A percentile compares a stretch with the other conserved stretches of the same genome.
Conservation (phyloP, 2,113 vertebrate genomes). For the Lagopus muta region DNA sequence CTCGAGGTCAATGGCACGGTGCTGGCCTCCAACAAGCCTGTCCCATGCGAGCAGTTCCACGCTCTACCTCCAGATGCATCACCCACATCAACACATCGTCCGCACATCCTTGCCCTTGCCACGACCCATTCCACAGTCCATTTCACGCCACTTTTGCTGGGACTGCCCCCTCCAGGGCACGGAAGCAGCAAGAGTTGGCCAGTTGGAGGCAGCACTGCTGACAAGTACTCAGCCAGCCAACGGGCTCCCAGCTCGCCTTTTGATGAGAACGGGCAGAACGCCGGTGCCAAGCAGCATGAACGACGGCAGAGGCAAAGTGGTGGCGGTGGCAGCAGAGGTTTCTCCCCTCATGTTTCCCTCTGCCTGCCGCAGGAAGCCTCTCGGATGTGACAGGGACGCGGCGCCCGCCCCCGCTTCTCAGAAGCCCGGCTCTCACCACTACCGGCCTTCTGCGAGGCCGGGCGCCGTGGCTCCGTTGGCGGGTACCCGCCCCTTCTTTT, state of each 20-base stretch:
- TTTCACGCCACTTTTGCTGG: not conserved
- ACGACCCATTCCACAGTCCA: not conserved
- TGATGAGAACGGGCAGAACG: not conserved
- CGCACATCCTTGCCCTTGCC: not conserved
- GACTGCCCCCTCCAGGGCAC: not conserved
- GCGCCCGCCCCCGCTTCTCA: conserved; percentile 80
- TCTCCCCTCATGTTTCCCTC: conserved; percentile 24
- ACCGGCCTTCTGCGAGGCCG: conserved; percentile 85
- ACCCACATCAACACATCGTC: not conserved
- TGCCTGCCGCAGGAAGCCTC: conserved; percentile 76
- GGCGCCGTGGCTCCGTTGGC: conserved; percentile 39
- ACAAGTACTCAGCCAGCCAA: not conserved
- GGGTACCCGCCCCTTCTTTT: conserved; percentile 67
- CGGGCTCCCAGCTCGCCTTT: not conserved
- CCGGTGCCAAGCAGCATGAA: not conserved
- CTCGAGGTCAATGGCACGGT: not conserved
- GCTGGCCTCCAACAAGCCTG: not conserved
- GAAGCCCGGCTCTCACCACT: conserved; percentile 83
- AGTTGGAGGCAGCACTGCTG: not conserved
- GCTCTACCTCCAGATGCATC: not conserved
- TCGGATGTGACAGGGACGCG: conserved; percentile 64
- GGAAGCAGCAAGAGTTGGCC: not conserved
- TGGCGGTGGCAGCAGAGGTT: not conserved
- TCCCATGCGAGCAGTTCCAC: not conserved
- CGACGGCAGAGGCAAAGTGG: not conserved